These are phyloP conservation scores for Theocolax elegans DNA, from an alignment of 1,140 invertebrate genomes.

Conservation along the genomic window DNA sequence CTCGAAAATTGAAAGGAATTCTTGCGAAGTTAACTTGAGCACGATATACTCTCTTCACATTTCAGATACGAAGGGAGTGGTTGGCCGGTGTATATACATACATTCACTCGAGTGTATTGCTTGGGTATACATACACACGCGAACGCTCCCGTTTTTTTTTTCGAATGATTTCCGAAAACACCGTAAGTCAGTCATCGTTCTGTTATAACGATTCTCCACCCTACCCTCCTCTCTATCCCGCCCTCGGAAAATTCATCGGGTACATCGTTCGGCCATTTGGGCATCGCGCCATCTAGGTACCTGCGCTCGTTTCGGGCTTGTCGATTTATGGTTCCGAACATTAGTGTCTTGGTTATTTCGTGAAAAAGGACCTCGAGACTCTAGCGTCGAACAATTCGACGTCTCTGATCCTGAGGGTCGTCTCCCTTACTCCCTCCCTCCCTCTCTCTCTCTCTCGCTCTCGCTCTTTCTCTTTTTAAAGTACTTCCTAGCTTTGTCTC, in stretches of 20 bases:
- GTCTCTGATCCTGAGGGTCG: slow-evolving; percentile 28
- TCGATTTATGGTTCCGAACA: slow-evolving; percentile 49
- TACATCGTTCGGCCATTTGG: slow-evolving; percentile 53
- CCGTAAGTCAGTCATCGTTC: slow-evolving; percentile 29
- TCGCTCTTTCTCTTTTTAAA: slow-evolving; percentile 4
- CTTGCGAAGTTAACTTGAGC: too few relatives aligned
- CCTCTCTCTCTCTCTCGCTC: not conserved
- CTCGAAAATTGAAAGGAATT: too few relatives aligned
- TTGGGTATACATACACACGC: too few relatives aligned
- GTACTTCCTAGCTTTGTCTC: slow-evolving; percentile 22
- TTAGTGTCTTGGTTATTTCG: slow-evolving; percentile 49
- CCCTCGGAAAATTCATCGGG: slow-evolving; percentile 49
- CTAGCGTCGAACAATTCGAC: slow-evolving; percentile 37
- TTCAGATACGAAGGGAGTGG: too few relatives aligned
- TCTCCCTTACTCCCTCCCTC: slow-evolving; percentile 1
- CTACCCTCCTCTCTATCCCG: slow-evolving; percentile 8
- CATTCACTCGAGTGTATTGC: too few relatives aligned
- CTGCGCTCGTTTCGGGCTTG: slow-evolving; percentile 43
- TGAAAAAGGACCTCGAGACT: slow-evolving; percentile 33
- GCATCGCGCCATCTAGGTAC: slow-evolving; percentile 58
- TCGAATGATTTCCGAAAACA: slow-evolving; percentile 26
- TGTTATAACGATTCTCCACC: slow-evolving; percentile 22
- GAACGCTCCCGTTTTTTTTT: too few relatives aligned
- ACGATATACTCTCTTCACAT: too few relatives aligned
- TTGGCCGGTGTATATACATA: too few relatives aligned